Evolutionary conservation across 2,113 vertebrate species (phyloP), one percentile per base, ranked within the genome.

Genomic region (Helogale parvula): DNA sequence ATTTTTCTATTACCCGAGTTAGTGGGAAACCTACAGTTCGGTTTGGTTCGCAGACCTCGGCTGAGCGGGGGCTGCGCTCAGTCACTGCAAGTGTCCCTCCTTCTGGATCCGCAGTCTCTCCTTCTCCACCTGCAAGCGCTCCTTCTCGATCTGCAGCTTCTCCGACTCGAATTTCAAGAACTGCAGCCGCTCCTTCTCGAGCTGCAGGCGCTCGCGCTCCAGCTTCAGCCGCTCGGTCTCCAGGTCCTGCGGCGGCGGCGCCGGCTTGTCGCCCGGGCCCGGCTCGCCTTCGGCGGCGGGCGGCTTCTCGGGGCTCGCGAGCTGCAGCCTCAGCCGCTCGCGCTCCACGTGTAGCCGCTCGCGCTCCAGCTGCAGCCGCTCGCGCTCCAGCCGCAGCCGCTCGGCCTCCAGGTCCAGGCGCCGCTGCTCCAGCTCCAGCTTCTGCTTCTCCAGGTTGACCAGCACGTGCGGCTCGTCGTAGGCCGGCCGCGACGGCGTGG

Each of bases 141-240:
- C 99, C 98, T 99, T 99, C 97, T 99, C 99, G 54, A 99, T 99
- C 98, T 99, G 99, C 96, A 99, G 98, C 97, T 99, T 99, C 96
- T 99, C 99, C 0, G 99, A 99, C 97, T 99, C 99, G 92, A 99
- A 99, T 97, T 99, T 99, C 4, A 99, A 98, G 95, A 99, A 99
- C 98, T 99, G 99, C 95, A 99, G 98, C 94, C 99, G 98, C 93
- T 99, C 99, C 31, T 99, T 99, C 92, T 99, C 99, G 86, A 99
- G 98, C 90, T 99, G 99, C 96, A 99, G 98, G 77, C 99, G 99
- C 97, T 99, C 99, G 92, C 99, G 99, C 98, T 99, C 99, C 11
- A 99, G 99, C 98, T 99, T 99, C 72, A 99, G 90, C 98, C 99
- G 99, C 90, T 99, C 99, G 0, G 99, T 98, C 98, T 99, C 99